Base-by-base conservation (phyloP, 2,113 vertebrate species). In the Romanogobio albipinnatus region DNA sequence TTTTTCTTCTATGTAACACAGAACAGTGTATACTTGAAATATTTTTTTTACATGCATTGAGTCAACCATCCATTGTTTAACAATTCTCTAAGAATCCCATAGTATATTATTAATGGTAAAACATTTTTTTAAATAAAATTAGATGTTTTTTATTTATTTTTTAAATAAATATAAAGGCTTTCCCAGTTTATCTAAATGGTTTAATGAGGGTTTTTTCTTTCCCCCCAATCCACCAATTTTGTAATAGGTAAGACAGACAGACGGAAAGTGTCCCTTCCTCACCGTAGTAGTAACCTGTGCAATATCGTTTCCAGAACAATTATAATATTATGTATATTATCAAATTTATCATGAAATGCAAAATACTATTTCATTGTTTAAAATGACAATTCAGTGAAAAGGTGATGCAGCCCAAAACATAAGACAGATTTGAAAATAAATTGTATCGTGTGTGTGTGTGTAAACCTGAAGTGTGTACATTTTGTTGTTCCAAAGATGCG, bases 401-500 rank as follows among this genome's bases (percentile, higher is more conserved):
- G 39, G 22, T 73, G 11, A 59, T n/a, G 61, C 58, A 43, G 14
- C 36, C 36, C 43, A 29, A 47, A 13, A 71, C 15, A 15, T 15
- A 15, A 29, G 22, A 83, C 5, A 49, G 66, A 80, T 49, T n/a
- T 47, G 53, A 75, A 74, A 11, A 74, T 53, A 9, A 45, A 36
- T 74, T 66, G 61, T 49, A 56, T 7, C 11, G 45, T 61, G 29
- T 39, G 36, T 39, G 36, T 39, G 36, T 78, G 77, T 81, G 47
- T 64, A 78, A 68, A 36, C 24, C 61, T 29, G 11, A 24, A 74
- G 74, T 83, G 66, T 81, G 56, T 87, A 56, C 10, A 88, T 70
- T 71, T 45, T 64, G 84, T 83, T 77, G 78, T 81, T 84, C 87
- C 79, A 88, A 86, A 89, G 82, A 82, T 51, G n/a, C n/a, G 1